Base-by-base conservation (phyloP, 2,797 vertebrate genomes). In the Crax fasciolata region DNA sequence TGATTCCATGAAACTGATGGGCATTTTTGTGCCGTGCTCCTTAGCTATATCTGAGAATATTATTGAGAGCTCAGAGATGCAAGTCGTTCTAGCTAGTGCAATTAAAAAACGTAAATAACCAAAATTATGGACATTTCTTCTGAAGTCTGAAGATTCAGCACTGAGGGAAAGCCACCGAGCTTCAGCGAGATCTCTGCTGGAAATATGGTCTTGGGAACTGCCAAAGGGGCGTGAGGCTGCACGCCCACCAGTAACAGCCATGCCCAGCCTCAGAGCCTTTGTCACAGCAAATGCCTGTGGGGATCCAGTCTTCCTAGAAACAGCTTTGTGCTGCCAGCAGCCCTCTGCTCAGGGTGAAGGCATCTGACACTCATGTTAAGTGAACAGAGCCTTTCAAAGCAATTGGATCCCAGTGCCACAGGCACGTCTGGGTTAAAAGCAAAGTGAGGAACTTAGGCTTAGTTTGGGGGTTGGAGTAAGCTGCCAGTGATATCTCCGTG, bases 201-300 rank as follows among this genome's bases (percentile, higher is more conserved):
- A 65, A 70, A 63, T 0, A 7, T 0, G 2, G 20, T 7, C 1
- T 1, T 39, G 44, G 30, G 38, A 74, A 49, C 27, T n/a, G 28
- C 39, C 28, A 38, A 10, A 21, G 73, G 35, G 30, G 80, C 43
- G 43, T 3, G 25, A 15, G 38, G 1, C 18, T 75, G 41, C 10
- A 72, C 51, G 3, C 9, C 51, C 72, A 43, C 10, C 25, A 8
- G 4, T 0, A 2, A 41, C 2, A 9, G 15, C 30, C 35, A 27
- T 27, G 28, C 10, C 21, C 0, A 1, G 23, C 48, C 35, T 38
- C 63, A 44, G 80, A 24, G 1, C 20, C 49, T 84, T 72, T 68
- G 54, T 75, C 54, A 12, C 17, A 54, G 55, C 38, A 71, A 52
- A 77, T 21, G 44, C 39, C 71, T 66, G 14, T 1, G 32, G 51